phyloP scores from a whole-genome alignment of 2,797 vertebrate genomes.

The Notolepis coatsorum region DNA sequence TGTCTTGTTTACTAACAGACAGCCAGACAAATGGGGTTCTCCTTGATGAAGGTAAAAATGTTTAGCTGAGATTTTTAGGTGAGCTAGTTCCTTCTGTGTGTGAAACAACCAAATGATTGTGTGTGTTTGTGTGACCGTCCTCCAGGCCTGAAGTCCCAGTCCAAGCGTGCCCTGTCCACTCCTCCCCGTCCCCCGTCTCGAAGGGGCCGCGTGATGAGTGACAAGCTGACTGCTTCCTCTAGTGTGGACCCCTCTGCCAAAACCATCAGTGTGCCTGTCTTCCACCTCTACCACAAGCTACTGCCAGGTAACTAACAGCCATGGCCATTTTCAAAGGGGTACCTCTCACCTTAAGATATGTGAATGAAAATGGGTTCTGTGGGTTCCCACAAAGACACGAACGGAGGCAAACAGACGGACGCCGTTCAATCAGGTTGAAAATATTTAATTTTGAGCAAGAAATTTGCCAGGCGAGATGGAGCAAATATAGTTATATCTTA shows the following conservation, averaged over 20 bases:
- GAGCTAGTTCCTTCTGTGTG: too few relatives aligned
- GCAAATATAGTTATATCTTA: too few relatives aligned
- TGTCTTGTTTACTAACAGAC: too few relatives aligned
- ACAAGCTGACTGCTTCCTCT: slow-evolving; percentile 91
- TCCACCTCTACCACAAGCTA: slow-evolving; percentile 97
- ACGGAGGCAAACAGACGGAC: not conserved
- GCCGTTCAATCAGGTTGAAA: too few relatives aligned
- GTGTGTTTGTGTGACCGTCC: slow-evolving; percentile 20
- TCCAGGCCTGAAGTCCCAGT: slow-evolving; percentile 96
- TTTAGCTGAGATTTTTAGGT: too few relatives aligned
- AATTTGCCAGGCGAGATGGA: too few relatives aligned
- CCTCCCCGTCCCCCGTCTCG: slow-evolving; percentile 95
- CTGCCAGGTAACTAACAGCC: slow-evolving; percentile 85
- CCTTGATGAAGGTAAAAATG: too few relatives aligned
- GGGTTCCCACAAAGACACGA: slow-evolving; percentile 5
- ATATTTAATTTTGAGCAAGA: too few relatives aligned
- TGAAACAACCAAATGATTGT: too few relatives aligned
- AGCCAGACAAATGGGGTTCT: too few relatives aligned
- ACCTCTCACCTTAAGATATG: too few relatives aligned
- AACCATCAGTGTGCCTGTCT: slow-evolving; percentile 97
- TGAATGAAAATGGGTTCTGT: too few relatives aligned
- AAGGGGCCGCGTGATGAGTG: slow-evolving; percentile 91
- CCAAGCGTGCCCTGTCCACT: slow-evolving; percentile 94
- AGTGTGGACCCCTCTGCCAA: slow-evolving; percentile 91
- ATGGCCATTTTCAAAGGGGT: not conserved